phyloP scores from a whole-genome alignment of 2,113 vertebrate species.

The Vidua macroura region DNA sequence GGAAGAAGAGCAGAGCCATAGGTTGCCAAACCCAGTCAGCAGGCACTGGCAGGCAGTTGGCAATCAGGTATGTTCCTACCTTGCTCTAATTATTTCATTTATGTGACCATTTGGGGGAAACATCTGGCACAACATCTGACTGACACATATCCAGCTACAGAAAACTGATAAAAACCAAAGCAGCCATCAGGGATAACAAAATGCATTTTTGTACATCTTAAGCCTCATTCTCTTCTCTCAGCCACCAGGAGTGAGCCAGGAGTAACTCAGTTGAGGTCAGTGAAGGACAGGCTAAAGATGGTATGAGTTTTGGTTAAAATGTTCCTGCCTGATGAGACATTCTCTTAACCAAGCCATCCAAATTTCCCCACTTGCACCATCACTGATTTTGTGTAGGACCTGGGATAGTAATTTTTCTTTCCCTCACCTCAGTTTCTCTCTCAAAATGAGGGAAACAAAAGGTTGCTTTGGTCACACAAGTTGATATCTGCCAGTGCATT shows the following conservation, averaged over 20 bases:
- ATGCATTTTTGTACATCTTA: not conserved
- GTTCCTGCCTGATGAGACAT: not conserved
- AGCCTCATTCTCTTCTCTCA: not conserved
- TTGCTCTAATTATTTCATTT: slow-evolving; percentile 6
- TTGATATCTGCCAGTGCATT: not conserved
- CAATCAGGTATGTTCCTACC: not conserved
- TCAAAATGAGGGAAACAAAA: not conserved
- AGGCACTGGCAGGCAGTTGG: not conserved
- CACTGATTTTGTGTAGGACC: not conserved
- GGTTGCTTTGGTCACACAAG: not conserved
- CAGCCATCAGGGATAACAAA: slow-evolving; percentile 12
- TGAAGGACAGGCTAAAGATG: not conserved
- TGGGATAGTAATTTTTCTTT: not conserved
- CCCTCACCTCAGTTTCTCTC: not conserved
- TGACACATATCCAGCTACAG: slow-evolving; percentile 12
- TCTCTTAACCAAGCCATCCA: not conserved
- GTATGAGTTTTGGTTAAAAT: not conserved
- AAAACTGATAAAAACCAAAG: slow-evolving; percentile 43
- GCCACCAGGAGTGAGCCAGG: not conserved
- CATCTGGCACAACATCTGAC: slow-evolving; percentile 56
- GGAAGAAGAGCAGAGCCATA: not conserved
- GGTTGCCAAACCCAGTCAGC: not conserved
- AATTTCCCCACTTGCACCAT: not conserved
- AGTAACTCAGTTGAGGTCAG: not conserved
- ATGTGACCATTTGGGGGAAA: slow-evolving; percentile 19